phyloP scores from a whole-genome alignment of 2,888 invertebrate genomes.

The Trileptium ribeirensis region DNA sequence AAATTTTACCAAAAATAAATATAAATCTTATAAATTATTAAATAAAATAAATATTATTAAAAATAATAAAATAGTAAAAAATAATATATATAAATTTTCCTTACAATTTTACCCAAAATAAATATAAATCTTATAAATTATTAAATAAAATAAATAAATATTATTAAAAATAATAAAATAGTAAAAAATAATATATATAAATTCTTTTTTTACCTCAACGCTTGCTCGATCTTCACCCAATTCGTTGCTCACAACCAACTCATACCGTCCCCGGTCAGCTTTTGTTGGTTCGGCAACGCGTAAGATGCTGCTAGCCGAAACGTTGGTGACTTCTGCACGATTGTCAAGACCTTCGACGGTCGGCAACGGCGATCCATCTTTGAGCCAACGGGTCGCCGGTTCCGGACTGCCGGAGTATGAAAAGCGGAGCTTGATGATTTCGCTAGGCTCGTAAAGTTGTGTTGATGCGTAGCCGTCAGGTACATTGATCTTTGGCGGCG shows the following conservation, averaged over 20 bases:
- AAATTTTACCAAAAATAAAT: too few relatives aligned
- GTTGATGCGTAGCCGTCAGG: conserved; percentile 22
- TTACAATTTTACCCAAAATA: too few relatives aligned
- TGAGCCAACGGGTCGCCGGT: conserved; percentile 73
- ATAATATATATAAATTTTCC: too few relatives aligned
- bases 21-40: too few relatives aligned
- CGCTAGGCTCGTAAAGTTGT: conserved; percentile 21
- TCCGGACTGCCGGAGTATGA: conserved; percentile 63
- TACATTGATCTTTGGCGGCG: conserved; percentile 18
- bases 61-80: too few relatives aligned
- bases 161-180: too few relatives aligned
- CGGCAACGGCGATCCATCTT: conserved; percentile 59
- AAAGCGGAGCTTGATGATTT: conserved; percentile 20
- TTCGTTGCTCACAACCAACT: conserved; percentile 49
- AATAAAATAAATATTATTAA: too few relatives aligned
- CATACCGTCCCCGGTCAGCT: conserved; percentile 50
- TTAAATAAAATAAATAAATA: too few relatives aligned
- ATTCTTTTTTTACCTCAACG: too few relatives aligned
- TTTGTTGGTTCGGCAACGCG: conserved; percentile 44
- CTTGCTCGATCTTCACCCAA: conserved; percentile 46
- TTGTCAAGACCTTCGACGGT: background rate
- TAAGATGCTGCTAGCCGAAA: conserved; percentile 43
- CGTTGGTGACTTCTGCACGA: conserved; percentile 43
- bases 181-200: too few relatives aligned
- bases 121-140: too few relatives aligned